These are phyloP conservation scores for Triops cancriformis DNA, from an alignment of 1,140 invertebrate species.

Conservation along the genomic window DNA sequence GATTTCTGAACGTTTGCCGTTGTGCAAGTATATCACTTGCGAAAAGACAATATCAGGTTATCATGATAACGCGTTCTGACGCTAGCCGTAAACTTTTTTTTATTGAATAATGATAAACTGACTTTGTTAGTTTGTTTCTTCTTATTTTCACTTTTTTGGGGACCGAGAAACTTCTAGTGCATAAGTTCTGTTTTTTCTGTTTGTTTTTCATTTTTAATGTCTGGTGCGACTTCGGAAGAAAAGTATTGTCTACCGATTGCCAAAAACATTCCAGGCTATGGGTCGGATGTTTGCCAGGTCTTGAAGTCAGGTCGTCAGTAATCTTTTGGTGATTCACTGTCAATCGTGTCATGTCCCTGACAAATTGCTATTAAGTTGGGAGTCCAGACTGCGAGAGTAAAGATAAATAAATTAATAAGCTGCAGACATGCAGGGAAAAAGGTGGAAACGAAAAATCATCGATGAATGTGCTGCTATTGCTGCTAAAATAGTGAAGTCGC, in stretches of 20 bases:
- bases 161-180: not conserved
- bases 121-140: not conserved
- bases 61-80: too few relatives aligned
- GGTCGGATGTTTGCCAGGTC: not conserved
- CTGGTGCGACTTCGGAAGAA: not conserved
- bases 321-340: not conserved
- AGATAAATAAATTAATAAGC: too few relatives aligned
- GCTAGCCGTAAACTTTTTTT: too few relatives aligned
- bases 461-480: constrained; percentile 2
- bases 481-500: constrained; percentile 13
- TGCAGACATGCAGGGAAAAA: not conserved
- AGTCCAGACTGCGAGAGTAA: not conserved
- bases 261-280: constrained; percentile 1
- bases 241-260: not conserved
- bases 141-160: not conserved
- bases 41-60: too few relatives aligned
- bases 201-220: not conserved
- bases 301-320: not conserved
- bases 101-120: too few relatives aligned
- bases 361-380: not conserved
- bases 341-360: not conserved
- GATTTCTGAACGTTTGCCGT: too few relatives aligned
- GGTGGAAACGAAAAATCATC: not conserved
- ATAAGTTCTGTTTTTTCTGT: not conserved
- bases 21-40: too few relatives aligned